Evolutionary conservation across 2,888 invertebrate genomes (phyloP).

Genomic region (Diplolepis rosae): DNA sequence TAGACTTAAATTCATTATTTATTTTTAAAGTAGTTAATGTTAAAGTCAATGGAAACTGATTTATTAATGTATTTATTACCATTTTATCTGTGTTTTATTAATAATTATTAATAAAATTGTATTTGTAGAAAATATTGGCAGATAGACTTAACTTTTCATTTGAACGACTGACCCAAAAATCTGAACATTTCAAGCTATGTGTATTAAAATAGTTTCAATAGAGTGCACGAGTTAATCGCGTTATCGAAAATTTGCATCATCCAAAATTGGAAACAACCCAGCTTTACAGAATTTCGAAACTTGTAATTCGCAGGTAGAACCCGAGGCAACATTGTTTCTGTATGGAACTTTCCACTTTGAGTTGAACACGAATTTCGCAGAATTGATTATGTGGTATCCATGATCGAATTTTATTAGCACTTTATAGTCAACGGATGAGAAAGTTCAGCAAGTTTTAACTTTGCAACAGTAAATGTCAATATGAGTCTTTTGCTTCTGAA

Average conservation of each 20-base stretch:
- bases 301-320: not conserved
- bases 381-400: conserved; percentile 27
- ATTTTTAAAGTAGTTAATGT: too few relatives aligned
- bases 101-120: too few relatives aligned
- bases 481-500: not conserved
- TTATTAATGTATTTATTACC: too few relatives aligned
- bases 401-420: conserved; percentile 30
- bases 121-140: too few relatives aligned
- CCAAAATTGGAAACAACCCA: not conserved
- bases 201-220: not conserved
- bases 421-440: conserved; percentile 15
- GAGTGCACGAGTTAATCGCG: not conserved
- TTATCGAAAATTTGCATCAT: too few relatives aligned
- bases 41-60: too few relatives aligned
- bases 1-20: too few relatives aligned
- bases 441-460: conserved; percentile 6
- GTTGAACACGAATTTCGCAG: conserved; percentile 11
- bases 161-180: too few relatives aligned
- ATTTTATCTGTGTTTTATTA: too few relatives aligned
- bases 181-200: too few relatives aligned
- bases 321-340: conserved; percentile 4
- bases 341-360: conserved; percentile 28
- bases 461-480: conserved; percentile 10
- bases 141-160: too few relatives aligned
- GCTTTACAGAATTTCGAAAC: not conserved